These are phyloP conservation scores for Formicarius rufipectus DNA, from an alignment of 2,113 vertebrate species.

Conservation along the genomic window DNA sequence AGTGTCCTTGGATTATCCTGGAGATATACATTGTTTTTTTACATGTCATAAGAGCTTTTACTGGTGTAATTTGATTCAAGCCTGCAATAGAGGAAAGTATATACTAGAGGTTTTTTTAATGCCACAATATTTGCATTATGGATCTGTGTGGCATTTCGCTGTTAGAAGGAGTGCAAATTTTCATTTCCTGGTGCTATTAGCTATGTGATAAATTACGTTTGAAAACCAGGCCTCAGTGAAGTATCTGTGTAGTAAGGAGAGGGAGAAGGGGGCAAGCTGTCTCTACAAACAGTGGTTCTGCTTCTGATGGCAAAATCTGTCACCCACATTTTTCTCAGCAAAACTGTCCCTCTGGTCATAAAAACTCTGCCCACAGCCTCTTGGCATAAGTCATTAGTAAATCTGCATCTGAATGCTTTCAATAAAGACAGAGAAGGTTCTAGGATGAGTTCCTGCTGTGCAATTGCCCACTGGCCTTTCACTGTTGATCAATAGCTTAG, in stretches of 20 bases:
- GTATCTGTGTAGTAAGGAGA: slow-evolving; percentile 5
- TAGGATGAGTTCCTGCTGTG: slow-evolving; percentile 42
- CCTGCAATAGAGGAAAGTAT: neutral
- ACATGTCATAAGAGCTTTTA: neutral
- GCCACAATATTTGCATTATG: neutral
- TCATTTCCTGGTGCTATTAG: neutral
- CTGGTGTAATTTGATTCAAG: neutral
- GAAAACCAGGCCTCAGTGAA: neutral
- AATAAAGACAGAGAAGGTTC: slow-evolving; percentile 5
- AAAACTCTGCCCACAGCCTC: neutral
- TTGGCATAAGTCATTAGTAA: neutral
- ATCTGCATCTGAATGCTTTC: neutral
- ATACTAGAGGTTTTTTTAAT: neutral
- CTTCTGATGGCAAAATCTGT: neutral
- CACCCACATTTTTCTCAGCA: neutral
- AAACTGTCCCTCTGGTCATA: neutral
- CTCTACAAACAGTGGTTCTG: neutral
- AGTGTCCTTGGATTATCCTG: neutral
- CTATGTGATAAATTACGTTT: neutral
- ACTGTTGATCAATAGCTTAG: slow-evolving; percentile 16
- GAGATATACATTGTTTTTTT: neutral
- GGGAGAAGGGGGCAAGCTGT: neutral
- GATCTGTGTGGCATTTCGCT: neutral
- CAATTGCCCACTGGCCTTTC: slow-evolving; percentile 51
- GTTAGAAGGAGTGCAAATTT: neutral